These are phyloP conservation scores for Clupea harengus DNA, from an alignment of 2,113 vertebrate genomes.

Conservation along the genomic window DNA sequence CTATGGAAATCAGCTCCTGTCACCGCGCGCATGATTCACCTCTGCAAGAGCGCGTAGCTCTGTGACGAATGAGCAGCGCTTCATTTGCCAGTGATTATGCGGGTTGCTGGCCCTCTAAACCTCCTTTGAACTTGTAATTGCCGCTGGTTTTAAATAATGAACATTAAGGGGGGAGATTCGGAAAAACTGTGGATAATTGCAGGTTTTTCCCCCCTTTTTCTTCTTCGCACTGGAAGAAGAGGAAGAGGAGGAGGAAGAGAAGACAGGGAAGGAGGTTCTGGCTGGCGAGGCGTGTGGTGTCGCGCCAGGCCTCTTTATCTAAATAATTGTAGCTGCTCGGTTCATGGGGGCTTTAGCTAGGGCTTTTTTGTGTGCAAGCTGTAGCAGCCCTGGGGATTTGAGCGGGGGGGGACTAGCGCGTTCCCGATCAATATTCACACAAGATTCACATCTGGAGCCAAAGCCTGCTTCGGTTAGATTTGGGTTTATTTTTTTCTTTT, in stretches of 20 bases:
- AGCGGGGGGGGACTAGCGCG: constrained; percentile 58
- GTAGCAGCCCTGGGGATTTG: constrained; percentile 73
- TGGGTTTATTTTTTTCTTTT: constrained; percentile 64
- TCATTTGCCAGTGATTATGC: constrained; percentile 98
- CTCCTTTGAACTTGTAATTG: constrained; percentile 99
- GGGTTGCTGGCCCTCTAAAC: constrained; percentile 94
- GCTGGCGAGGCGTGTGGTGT: constrained; percentile 74
- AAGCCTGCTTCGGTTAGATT: constrained; percentile 72
- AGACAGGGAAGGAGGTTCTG: constrained; percentile 63
- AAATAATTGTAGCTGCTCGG: constrained; percentile 78
- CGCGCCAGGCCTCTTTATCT: constrained; percentile 68
- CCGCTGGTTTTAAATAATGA: constrained; percentile 98
- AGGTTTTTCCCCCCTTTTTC: constrained; percentile 67
- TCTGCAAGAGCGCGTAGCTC: constrained; percentile 71
- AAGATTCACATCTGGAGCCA: constrained; percentile 87
- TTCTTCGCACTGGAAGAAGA: constrained; percentile 59
- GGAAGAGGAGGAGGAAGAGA: constrained; percentile 55
- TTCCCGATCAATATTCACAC: constrained; percentile 90
- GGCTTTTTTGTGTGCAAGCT: constrained; percentile 74
- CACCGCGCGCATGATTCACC: constrained; percentile 89
- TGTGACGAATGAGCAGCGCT: constrained; percentile 95
- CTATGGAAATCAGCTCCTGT: constrained; percentile 90
- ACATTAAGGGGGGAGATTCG: constrained; percentile 87
- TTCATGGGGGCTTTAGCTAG: constrained; percentile 70
- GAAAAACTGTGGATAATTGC: constrained; percentile 94